A percentile compares a stretch with the other conserved stretches of the same genome.
These are phyloP conservation scores for Eptatretus burgeri DNA, from an alignment of 2,113 vertebrate genomes.

Conservation along the genomic window DNA sequence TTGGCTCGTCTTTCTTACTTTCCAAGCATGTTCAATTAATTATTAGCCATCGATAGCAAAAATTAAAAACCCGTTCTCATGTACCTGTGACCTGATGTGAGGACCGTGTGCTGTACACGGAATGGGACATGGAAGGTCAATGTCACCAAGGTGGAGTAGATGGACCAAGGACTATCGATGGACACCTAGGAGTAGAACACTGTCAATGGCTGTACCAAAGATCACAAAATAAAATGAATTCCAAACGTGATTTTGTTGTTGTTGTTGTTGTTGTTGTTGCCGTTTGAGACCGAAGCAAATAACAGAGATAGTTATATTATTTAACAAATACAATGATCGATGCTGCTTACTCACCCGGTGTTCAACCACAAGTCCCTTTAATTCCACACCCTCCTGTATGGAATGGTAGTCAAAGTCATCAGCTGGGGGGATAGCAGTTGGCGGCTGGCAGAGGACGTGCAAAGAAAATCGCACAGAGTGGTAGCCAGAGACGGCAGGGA, in stretches of 20 bases:
- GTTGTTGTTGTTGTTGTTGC: too few relatives aligned
- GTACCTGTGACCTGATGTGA: slow-evolving; percentile 65
- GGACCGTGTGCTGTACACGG: slow-evolving; percentile 47
- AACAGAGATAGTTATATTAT: too few relatives aligned
- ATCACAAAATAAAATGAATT: too few relatives aligned
- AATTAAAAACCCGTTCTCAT: not conserved
- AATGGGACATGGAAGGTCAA: slow-evolving; percentile 83
- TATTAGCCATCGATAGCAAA: not conserved
- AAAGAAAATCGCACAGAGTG: slow-evolving; percentile 67
- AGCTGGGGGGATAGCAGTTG: slow-evolving; percentile 19
- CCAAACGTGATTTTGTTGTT: too few relatives aligned
- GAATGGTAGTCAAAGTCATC: too few relatives aligned
- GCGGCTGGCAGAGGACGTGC: slow-evolving; percentile 49
- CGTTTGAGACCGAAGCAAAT: too few relatives aligned
- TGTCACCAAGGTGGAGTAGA: slow-evolving; percentile 71
- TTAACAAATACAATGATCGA: too few relatives aligned
- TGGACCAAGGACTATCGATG: slow-evolving; percentile 91
- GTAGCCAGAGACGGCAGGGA: slow-evolving; percentile 48
- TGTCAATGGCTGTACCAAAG: not conserved
- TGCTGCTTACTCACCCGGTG: too few relatives aligned
- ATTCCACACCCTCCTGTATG: too few relatives aligned
- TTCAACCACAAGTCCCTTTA: too few relatives aligned
- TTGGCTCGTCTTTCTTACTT: too few relatives aligned
- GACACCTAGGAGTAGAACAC: slow-evolving; percentile 32
- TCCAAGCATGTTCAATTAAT: not conserved